A percentile compares a stretch with the other conserved stretches of the same genome.
phyloP scores from a whole-genome alignment of 2,113 vertebrate genomes.

The Phylloscopus whistleri region DNA sequence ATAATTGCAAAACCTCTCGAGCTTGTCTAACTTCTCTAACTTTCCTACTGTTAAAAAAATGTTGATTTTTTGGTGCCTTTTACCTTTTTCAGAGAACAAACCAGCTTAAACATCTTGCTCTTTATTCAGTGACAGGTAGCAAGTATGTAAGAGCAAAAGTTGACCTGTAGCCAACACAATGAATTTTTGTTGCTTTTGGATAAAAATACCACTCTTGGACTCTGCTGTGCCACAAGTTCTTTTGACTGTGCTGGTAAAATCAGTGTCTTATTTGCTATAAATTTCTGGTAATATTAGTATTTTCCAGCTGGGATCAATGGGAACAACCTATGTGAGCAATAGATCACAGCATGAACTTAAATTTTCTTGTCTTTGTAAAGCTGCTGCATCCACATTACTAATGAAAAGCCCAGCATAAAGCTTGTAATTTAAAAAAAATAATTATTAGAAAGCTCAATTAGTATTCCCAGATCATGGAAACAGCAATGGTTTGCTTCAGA shows the following conservation, averaged over 20 bases:
- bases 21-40: neutral
- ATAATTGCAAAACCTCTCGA: neutral
- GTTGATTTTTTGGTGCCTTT: neutral
- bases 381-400: neutral
- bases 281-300: conserved; percentile 11
- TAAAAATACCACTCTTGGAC: neutral
- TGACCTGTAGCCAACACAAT: neutral
- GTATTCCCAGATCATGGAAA: neutral
- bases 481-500: neutral
- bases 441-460: neutral
- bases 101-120: neutral
- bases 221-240: neutral
- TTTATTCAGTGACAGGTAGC: neutral
- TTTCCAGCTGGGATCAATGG: conserved; percentile 61
- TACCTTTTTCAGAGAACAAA: neutral
- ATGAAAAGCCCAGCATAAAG: conserved; percentile 11
- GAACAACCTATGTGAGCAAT: conserved; percentile 28
- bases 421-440: conserved; percentile 8
- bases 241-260: conserved; percentile 19
- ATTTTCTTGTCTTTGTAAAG: conserved; percentile 46
- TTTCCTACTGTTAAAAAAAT: neutral
- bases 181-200: neutral
- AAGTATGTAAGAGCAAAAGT: neutral
- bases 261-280: conserved; percentile 6
- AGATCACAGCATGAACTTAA: neutral